A percentile compares a stretch with the other conserved stretches of the same genome.
phyloP scores from a whole-genome alignment of 30 jellyfish, hydroid and myxozoan species.

The Clytia hemisphaerica region DNA sequence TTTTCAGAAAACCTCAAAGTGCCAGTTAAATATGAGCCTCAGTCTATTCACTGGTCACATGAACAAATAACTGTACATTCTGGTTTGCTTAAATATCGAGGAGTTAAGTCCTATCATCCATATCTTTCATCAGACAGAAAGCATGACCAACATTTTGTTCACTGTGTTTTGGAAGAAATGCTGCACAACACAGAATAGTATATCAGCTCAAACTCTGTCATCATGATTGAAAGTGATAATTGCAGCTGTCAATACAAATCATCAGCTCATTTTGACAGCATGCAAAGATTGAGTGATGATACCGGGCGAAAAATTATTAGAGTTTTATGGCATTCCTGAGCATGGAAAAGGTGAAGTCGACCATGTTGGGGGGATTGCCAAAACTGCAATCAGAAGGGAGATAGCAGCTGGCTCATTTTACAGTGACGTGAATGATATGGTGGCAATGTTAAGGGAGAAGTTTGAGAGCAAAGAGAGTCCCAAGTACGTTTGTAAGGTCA shows the following conservation, averaged over 20 bases:
- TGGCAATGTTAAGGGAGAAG: background rate
- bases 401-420: background rate
- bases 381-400: background rate
- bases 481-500: constrained; percentile 1
- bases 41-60: background rate
- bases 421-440: background rate
- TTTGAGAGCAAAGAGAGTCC: constrained; percentile 2
- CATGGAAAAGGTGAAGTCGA: constrained; percentile 19
- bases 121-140: background rate
- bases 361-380: constrained; percentile 18
- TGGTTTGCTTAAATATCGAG: constrained; percentile 6
- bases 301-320: constrained; percentile 1
- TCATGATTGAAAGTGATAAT: constrained; percentile 6
- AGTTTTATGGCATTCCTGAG: background rate
- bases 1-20: constrained; percentile 8
- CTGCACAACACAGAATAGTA: constrained; percentile 4
- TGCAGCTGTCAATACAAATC: no score
- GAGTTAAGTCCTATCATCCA: constrained; percentile 5
- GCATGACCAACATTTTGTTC: constrained; percentile 8
- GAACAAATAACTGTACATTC: constrained; percentile 9
- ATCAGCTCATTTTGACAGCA: background rate
- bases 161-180: constrained; percentile 8
- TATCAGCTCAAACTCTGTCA: background rate
- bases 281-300: background rate
- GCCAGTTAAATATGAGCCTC: constrained; percentile 5